Evolutionary conservation across 2,888 invertebrate genomes (phyloP).

Genomic region (Acronicta psi): DNA sequence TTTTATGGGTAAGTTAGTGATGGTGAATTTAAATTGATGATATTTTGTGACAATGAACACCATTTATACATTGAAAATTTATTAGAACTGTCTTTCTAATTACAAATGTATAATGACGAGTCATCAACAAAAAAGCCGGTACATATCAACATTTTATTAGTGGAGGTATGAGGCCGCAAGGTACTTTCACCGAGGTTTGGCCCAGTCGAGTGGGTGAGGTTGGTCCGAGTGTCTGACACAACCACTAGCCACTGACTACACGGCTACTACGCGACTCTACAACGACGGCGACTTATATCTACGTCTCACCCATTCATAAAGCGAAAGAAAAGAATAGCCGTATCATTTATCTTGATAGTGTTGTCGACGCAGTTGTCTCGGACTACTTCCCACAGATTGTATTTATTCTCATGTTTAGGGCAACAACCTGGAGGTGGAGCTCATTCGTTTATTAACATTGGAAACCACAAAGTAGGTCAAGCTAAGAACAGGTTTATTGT

Average conservation of each 20-base stretch:
- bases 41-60: not conserved
- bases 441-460: conserved; percentile 36
- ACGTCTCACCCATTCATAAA: conserved; percentile 71
- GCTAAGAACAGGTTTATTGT: conserved; percentile 24
- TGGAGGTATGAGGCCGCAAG: conserved; percentile 67
- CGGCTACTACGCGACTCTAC: conserved; percentile 44
- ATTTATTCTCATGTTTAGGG: conserved; percentile 68
- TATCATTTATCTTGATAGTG: conserved; percentile 59
- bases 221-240: conserved; percentile 61
- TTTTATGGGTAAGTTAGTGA: not conserved
- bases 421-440: conserved; percentile 74
- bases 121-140: conserved; percentile 41
- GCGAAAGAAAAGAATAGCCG: conserved; percentile 75
- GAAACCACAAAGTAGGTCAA: conserved; percentile 45
- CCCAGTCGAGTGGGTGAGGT: conserved; percentile 70
- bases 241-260: conserved; percentile 49
- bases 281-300: conserved; percentile 24
- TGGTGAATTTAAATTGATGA: conserved; percentile 1
- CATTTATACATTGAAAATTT: not conserved
- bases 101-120: conserved; percentile 32
- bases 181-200: conserved; percentile 84
- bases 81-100: conserved; percentile 19
- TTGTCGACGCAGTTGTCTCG: conserved; percentile 68
- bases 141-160: conserved; percentile 56
- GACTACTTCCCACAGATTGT: conserved; percentile 81